phyloP scores from a whole-genome alignment of 2,888 invertebrate species.

The Beris chalybata region DNA sequence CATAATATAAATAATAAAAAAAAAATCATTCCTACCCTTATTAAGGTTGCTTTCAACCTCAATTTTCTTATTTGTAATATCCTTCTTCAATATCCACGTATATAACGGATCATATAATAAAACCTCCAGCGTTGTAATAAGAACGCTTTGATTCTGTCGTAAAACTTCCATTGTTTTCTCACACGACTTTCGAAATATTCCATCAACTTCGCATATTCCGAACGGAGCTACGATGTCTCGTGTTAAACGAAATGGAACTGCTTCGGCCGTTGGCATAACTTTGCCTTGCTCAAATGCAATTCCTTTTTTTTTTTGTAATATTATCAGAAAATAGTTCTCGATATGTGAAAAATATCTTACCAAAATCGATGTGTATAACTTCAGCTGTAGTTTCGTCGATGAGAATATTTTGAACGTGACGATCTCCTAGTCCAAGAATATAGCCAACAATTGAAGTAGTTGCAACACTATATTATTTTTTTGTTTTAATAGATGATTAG shows the following conservation, averaged over 20 bases:
- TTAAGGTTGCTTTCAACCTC: slow-evolving; percentile 37
- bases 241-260: slow-evolving; percentile 91
- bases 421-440: slow-evolving; percentile 91
- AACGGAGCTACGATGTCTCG: slow-evolving; percentile 93
- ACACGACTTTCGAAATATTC: slow-evolving; percentile 83
- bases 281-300: slow-evolving; percentile 96
- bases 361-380: slow-evolving; percentile 95
- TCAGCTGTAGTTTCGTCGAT: slow-evolving; percentile 88
- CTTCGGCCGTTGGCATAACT: slow-evolving; percentile 87
- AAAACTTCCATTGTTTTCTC: slow-evolving; percentile 87
- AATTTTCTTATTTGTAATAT: slow-evolving; percentile 53
- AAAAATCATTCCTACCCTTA: slow-evolving; percentile 20
- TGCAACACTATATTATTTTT: slow-evolving; percentile 69
- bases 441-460: slow-evolving; percentile 91
- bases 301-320: slow-evolving; percentile 65
- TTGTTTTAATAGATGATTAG: too few relatives aligned
- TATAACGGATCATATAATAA: slow-evolving; percentile 93
- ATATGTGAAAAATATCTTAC: slow-evolving; percentile 55
- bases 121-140: slow-evolving; percentile 88
- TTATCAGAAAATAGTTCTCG: not conserved
- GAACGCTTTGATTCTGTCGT: slow-evolving; percentile 76
- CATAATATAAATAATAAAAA: not conserved
- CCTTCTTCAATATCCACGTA: slow-evolving; percentile 78
- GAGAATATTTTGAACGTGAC: slow-evolving; percentile 91
- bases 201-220: slow-evolving; percentile 89